Evolutionary conservation across 53 echinoderm and acorn worm species (phyloP), one percentile per base, ranked within the genome.

Genomic region (Temnopleurus reevesii): DNA sequence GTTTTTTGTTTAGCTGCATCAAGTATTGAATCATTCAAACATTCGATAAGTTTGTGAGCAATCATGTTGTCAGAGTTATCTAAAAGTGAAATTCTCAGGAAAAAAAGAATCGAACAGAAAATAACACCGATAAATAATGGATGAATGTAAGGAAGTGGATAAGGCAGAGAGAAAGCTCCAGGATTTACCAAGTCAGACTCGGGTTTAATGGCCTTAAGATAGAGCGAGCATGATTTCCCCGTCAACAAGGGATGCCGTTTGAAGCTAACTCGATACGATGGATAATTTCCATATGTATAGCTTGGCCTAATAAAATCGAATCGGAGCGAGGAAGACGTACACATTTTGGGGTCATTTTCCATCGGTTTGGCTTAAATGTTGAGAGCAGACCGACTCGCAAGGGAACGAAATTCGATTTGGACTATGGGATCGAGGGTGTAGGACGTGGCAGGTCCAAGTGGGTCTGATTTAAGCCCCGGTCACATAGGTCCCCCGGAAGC

Each of bases 241-340:
- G 23, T 41, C 30, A 41, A 21, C 71, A 38, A 19, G 79, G 79
- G 79, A 79, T 46, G 7, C 49, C 45, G 36, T 49, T 0, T 28
- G 79, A 79, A 46, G 27, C 36, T 49, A 79, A 79, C 79, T 24
- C 28, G 79, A 79, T 49, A 79, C 43, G 47, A 29, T 49, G 15
- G 46, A 12, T 49, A 79, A 79, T 79, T 79, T 79, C 49, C 79
- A 79, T 79, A 46, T 79, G 79, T 79, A 79, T 79, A 4, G 46
- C 79, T 27, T 49, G 46, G 79, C 79, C 79, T 47, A 79, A 79
- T 49, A 79, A 49, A 79, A 71, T 71, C 71, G 71, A 71, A 71
- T 71, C 41, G 71, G 71, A 71, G 41, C 71, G 71, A 15, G 9
- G 41, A 71, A 71, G 71, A 71, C 41, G 41, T 71, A 71, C 71